Percentiles rank a stretch among this genome's conserved stretches.
These are phyloP conservation scores for Edolisoma coerulescens DNA, from an alignment of 2,113 vertebrate species.

Conservation along the genomic window DNA sequence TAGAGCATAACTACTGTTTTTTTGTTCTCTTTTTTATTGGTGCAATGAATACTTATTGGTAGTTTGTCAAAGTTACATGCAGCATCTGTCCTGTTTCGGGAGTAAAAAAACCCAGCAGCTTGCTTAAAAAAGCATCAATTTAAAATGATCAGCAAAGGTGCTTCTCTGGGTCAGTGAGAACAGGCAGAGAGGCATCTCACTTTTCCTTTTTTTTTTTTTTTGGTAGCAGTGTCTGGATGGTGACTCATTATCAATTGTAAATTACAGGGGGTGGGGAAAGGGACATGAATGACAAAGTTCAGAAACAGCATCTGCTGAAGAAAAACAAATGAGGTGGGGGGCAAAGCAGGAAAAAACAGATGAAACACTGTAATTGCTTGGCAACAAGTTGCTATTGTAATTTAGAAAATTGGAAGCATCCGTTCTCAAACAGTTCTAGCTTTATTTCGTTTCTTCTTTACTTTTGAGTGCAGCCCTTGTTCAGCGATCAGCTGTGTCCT, in stretches of 20 bases:
- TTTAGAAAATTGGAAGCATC: conserved; percentile 70
- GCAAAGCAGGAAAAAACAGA: conserved; percentile 55
- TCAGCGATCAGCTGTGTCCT: conserved; percentile 46
- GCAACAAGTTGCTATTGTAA: conserved; percentile 64
- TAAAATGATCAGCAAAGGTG: background rate
- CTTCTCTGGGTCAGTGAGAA: background rate
- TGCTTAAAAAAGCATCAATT: background rate
- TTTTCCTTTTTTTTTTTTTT: background rate
- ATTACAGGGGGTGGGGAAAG: conserved; percentile 8
- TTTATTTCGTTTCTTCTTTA: conserved; percentile 38
- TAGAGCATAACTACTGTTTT: background rate
- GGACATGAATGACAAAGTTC: conserved; percentile 34
- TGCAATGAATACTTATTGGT: background rate
- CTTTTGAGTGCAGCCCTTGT: conserved; percentile 36
- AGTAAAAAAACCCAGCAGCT: background rate
- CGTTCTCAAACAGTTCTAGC: conserved; percentile 54
- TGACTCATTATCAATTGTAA: conserved; percentile 49
- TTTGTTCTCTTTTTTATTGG: background rate
- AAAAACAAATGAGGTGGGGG: conserved; percentile 58
- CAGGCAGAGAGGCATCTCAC: background rate
- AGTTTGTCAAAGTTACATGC: background rate
- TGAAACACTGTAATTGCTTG: conserved; percentile 54
- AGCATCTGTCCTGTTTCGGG: background rate
- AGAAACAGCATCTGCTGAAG: conserved; percentile 59
- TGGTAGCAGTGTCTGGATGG: background rate